Evolutionary conservation across 2,113 vertebrate genomes (phyloP), one percentile per base, ranked within the genome.

Genomic region (Tragelaphus strepsiceros): DNA sequence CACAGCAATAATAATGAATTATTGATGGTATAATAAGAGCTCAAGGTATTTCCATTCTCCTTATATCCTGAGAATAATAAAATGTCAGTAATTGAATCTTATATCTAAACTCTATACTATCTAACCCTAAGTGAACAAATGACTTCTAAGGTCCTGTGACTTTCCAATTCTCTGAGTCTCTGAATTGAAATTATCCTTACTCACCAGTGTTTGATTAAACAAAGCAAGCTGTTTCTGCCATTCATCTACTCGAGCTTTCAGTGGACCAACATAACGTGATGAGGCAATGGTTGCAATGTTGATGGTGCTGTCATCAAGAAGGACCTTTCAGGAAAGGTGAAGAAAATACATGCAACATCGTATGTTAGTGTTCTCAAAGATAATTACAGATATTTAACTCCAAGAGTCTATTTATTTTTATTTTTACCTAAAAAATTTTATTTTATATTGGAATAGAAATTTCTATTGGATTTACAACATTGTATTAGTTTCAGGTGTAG

Each of bases 131-230:
- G 64, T 62, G 49, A 74, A 26, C 24, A 94, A 32, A 54, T 64
- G 1, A 88, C 95, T 93, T 97, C 86, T 61, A 56, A 92, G 77
- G 54, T 62, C 5, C 30, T 30, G 14, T 81, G 21, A 35, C 30
- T 80, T 56, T 90, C 39, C 24, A 85, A 6, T 89, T 80, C 62
- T 96, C n/a, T n/a, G n/a, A 97, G n/a, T 43, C 5, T 5, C 17
- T 24, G 54, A 43, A 51, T 35, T 94, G 35, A 87, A 67, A 64
- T 71, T 22, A n/a, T 49, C 39, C 6, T 24, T 58, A 97, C 98
- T 98, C 97, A 99, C 99, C 99, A 99, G 97, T 56, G 99, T 99
- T 95, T 99, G 99, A 98, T 98, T 99, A 98, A 99, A 99, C 59
- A 99, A 98, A 22, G 94, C 92, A 53, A 99, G 98, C 54, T 99